Conservation (phyloP, 2,797 vertebrate species). For the Dryobates pubescens region DNA sequence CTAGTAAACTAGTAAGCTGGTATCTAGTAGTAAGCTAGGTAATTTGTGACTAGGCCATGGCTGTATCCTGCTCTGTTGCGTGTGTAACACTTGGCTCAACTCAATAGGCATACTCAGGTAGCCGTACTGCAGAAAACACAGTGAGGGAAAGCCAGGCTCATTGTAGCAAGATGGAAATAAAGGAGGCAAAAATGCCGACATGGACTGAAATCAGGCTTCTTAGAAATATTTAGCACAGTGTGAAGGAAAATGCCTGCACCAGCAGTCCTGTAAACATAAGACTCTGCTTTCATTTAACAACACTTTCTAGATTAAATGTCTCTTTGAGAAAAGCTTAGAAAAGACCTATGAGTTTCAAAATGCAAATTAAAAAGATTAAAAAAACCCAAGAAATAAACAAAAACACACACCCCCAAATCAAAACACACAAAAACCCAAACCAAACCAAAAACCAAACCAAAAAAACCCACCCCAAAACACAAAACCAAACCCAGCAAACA, state of each 20-base stretch:
- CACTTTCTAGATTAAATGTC: neutral
- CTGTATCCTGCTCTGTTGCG: neutral
- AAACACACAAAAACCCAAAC: too few relatives aligned
- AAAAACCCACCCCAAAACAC: too few relatives aligned
- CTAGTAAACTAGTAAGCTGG: too few relatives aligned
- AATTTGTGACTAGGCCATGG: neutral
- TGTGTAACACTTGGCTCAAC: neutral
- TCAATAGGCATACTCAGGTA: neutral
- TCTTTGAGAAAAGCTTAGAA: neutral
- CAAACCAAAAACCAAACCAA: too few relatives aligned
- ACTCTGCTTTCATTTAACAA: neutral
- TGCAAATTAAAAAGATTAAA: neutral
- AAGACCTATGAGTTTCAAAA: neutral
- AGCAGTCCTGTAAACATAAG: neutral
- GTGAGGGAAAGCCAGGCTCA: neutral
- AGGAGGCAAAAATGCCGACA: neutral
- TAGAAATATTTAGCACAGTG: neutral
- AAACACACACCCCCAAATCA: too few relatives aligned
- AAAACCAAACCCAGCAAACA: neutral
- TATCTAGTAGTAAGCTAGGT: too few relatives aligned
- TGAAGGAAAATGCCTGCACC: neutral
- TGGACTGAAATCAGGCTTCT: neutral
- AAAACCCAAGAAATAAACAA: too few relatives aligned
- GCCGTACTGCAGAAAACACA: neutral
- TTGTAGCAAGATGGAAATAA: neutral